Conservation (phyloP, 2,888 invertebrate genomes). For the Pimpla rufipes region DNA sequence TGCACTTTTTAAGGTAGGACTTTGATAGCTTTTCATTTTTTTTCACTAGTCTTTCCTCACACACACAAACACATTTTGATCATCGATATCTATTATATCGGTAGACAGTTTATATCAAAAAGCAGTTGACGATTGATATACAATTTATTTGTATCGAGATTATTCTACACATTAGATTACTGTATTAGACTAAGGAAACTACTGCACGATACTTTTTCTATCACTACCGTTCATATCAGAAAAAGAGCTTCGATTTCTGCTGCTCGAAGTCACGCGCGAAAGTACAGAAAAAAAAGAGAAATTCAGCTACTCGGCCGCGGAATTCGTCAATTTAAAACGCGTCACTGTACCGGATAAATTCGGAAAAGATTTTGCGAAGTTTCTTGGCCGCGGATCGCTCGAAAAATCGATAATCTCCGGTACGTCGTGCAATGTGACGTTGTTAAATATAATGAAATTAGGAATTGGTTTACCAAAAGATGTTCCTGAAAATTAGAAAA, state of each 20-base stretch:
- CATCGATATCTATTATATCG: conserved; percentile 1
- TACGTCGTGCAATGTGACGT: not conserved
- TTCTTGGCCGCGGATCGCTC: not conserved
- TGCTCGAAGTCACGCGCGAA: not conserved
- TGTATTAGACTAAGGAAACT: too few relatives aligned
- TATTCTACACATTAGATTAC: too few relatives aligned
- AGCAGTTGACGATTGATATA: not conserved
- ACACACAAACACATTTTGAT: not conserved
- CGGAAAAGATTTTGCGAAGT: not conserved
- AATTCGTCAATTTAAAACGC: not conserved
- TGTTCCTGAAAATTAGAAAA: conserved; percentile 4
- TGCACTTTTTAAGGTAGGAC: too few relatives aligned
- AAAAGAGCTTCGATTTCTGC: not conserved
- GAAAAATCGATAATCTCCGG: not conserved
- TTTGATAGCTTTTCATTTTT: too few relatives aligned
- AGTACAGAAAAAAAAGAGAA: not conserved
- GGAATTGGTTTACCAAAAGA: not conserved
- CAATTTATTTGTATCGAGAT: not conserved
- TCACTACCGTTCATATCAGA: too few relatives aligned
- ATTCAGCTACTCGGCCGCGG: not conserved
- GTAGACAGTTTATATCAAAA: not conserved
- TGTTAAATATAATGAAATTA: not conserved
- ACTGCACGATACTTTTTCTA: too few relatives aligned
- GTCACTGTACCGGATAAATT: not conserved
- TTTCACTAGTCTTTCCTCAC: too few relatives aligned